A percentile compares a stretch with the other conserved stretches of the same genome.
phyloP scores from a whole-genome alignment of 1,140 invertebrate genomes.

The Asbolus verrucosus region DNA sequence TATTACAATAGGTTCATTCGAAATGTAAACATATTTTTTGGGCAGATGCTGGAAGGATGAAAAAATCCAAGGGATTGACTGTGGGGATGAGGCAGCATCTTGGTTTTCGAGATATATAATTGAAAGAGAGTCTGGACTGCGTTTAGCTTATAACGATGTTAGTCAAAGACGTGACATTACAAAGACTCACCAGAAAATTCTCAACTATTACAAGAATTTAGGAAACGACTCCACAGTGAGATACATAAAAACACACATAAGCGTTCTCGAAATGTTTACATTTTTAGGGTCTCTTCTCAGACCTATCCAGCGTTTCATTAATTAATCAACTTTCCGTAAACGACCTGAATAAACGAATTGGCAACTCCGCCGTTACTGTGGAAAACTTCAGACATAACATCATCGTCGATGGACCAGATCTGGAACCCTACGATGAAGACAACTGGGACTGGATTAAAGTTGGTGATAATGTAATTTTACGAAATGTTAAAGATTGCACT shows the following conservation, averaged over 20 bases:
- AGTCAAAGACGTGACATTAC: constrained; percentile 53
- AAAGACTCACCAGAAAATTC: constrained; percentile 52
- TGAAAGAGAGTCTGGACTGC: constrained; percentile 68
- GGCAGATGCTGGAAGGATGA: constrained; percentile 53
- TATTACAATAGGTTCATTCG: constrained; percentile 11
- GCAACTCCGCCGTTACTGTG: constrained; percentile 66
- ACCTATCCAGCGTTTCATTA: constrained; percentile 63
- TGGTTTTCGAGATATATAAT: constrained; percentile 74
- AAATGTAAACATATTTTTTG: background rate
- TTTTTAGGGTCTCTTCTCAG: constrained; percentile 59
- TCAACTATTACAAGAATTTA: constrained; percentile 56
- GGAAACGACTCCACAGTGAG: constrained; percentile 53
- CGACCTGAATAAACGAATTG: constrained; percentile 73
- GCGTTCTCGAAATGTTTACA: too few species aligned
- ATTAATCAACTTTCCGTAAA: constrained; percentile 74
- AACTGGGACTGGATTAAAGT: constrained; percentile 78
- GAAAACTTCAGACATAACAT: constrained; percentile 77
- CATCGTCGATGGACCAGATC: constrained; percentile 70
- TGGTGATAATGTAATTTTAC: constrained; percentile 70
- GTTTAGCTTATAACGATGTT: constrained; percentile 71
- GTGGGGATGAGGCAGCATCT: constrained; percentile 71
- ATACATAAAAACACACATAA: too few species aligned
- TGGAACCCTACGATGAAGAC: constrained; percentile 75
- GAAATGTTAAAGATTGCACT: constrained; percentile 75
- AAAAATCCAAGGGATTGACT: constrained; percentile 69